phyloP scores from a whole-genome alignment of 2,113 vertebrate genomes.

The Reinhardtius hippoglossoides region DNA sequence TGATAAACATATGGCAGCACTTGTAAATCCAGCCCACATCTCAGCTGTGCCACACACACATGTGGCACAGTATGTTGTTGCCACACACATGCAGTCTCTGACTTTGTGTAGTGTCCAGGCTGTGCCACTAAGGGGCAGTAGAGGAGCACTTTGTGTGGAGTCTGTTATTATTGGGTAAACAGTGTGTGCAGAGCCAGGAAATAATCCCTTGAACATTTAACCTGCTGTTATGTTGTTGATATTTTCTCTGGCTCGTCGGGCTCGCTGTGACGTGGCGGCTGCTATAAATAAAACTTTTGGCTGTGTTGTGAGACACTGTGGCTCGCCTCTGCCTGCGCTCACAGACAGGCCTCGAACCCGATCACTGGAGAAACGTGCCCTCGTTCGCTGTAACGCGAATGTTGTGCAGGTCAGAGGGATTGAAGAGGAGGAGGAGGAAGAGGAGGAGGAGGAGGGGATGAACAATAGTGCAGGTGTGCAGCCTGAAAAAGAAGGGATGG shows the following conservation, averaged over 20 bases:
- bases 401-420: slow-evolving; percentile 27
- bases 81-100: neutral
- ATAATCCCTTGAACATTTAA: slow-evolving; percentile 63
- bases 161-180: slow-evolving; percentile 32
- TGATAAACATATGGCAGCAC: slow-evolving; percentile 7
- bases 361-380: slow-evolving; percentile 7
- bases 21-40: too few relatives aligned
- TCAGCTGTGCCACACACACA: neutral
- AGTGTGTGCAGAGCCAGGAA: slow-evolving; percentile 38
- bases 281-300: slow-evolving; percentile 57
- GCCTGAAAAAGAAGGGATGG: slow-evolving; percentile 23
- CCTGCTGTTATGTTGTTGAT: slow-evolving; percentile 55
- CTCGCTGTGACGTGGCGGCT: slow-evolving; percentile 34
- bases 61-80: too few relatives aligned
- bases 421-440: neutral
- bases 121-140: slow-evolving; percentile 64
- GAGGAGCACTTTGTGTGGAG: slow-evolving; percentile 14
- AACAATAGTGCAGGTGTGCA: slow-evolving; percentile 66
- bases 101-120: slow-evolving; percentile 24
- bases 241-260: slow-evolving; percentile 37
- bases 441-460: neutral
- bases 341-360: slow-evolving; percentile 10
- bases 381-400: slow-evolving; percentile 22
- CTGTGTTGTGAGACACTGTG: slow-evolving; percentile 13
- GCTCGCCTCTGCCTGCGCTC: slow-evolving; percentile 3